Conservation (phyloP, 2,888 invertebrate species). For the Yponomeuta malinellus region DNA sequence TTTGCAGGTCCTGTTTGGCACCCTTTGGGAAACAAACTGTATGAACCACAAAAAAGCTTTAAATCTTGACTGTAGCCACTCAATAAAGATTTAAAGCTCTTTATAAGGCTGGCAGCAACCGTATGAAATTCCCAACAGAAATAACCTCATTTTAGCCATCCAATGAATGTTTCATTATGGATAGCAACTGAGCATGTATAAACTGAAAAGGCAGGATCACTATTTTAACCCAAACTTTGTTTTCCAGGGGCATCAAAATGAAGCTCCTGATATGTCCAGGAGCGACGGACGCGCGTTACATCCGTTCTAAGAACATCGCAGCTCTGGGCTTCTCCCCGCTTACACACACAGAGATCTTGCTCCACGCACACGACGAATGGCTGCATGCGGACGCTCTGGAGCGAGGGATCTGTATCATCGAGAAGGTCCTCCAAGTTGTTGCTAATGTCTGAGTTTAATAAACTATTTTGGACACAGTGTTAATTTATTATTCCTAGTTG, state of each 20-base stretch:
- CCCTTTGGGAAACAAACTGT: no score
- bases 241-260: slow-evolving; percentile 38
- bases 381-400: slow-evolving; percentile 83
- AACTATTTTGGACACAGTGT: background rate
- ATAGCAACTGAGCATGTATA: no score
- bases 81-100: no score
- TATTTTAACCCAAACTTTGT: background rate
- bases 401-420: slow-evolving; percentile 84
- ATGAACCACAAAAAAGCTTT: no score
- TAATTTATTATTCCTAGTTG: background rate
- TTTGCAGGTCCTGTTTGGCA: no score
- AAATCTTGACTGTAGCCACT: no score
- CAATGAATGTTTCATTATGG: no score
- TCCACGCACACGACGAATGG: slow-evolving; percentile 90
- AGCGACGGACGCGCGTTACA: slow-evolving; percentile 89
- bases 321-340: slow-evolving; percentile 90
- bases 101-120: no score
- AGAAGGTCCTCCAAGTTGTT: slow-evolving; percentile 77
- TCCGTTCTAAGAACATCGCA: slow-evolving; percentile 83
- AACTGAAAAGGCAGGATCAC: no score
- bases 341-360: slow-evolving; percentile 82
- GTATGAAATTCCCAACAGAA: no score
- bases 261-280: slow-evolving; percentile 83
- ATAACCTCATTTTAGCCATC: no score
- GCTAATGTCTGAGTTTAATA: slow-evolving; percentile 61